Evolutionary conservation across 2,113 vertebrate genomes (phyloP).

Genomic region (Diadophis punctatus): DNA sequence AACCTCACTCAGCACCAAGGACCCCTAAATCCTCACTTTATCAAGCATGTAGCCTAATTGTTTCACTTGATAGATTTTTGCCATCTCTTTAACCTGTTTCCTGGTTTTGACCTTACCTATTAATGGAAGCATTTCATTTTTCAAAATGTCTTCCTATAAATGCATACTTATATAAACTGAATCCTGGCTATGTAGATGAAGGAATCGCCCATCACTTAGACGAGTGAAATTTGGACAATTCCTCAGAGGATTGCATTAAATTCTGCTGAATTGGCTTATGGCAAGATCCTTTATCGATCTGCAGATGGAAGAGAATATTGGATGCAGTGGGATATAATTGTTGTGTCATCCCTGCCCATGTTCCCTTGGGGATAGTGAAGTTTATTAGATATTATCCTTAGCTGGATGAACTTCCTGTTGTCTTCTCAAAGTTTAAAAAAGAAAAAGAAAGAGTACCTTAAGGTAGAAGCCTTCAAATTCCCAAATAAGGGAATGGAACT

Average conservation of each 20-base stretch:
- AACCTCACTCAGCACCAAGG: too few species aligned
- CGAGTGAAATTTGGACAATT: neutral
- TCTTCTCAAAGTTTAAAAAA: neutral
- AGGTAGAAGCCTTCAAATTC: neutral
- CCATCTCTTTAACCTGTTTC: neutral
- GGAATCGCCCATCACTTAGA: neutral
- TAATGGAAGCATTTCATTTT: neutral
- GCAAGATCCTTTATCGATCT: neutral
- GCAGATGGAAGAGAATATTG: neutral
- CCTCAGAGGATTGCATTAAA: neutral
- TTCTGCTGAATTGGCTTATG: neutral
- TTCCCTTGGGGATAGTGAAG: neutral
- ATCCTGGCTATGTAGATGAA: neutral
- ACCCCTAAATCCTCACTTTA: too few species aligned
- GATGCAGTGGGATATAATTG: neutral
- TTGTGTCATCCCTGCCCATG: neutral
- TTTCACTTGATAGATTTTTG: neutral
- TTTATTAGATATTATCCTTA: neutral
- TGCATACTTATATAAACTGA: neutral
- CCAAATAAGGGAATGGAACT: neutral
- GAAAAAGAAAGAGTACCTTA: neutral
- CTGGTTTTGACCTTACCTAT: neutral
- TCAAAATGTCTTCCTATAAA: neutral
- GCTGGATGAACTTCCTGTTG: neutral
- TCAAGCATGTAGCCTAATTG: neutral